Evolutionary conservation across 2,797 vertebrate genomes (phyloP).

Genomic region (Bovichtus variegatus): DNA sequence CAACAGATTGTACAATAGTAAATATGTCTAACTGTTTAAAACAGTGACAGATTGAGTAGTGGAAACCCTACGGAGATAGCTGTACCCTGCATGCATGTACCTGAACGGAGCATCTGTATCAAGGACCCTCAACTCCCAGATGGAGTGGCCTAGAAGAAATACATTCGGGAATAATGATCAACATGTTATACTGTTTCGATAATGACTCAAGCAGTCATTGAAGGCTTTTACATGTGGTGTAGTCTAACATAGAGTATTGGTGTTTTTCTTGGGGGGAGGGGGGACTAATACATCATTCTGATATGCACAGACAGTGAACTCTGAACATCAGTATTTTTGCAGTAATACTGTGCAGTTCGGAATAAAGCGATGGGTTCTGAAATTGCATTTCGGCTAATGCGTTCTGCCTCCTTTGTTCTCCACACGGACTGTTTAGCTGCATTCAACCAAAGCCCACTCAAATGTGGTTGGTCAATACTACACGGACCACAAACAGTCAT

Average conservation of each 20-base stretch:
- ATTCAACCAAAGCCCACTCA: too few species aligned
- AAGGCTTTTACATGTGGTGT: not conserved
- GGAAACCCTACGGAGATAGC: not conserved
- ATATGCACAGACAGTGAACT: too few species aligned
- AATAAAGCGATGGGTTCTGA: too few species aligned
- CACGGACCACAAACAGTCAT: too few species aligned
- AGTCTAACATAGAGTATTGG: not conserved
- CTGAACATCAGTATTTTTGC: too few species aligned
- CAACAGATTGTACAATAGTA: constrained; percentile 17
- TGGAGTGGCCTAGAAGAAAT: not conserved
- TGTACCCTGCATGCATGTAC: not conserved
- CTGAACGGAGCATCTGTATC: constrained; percentile 1
- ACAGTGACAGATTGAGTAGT: not conserved
- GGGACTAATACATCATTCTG: too few species aligned
- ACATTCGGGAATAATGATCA: not conserved
- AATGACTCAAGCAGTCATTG: not conserved
- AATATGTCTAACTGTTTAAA: not conserved
- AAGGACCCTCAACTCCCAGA: not conserved
- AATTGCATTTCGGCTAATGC: too few species aligned
- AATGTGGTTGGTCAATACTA: too few species aligned
- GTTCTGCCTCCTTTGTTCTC: too few species aligned
- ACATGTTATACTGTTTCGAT: not conserved
- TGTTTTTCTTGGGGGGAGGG: not conserved
- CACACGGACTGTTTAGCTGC: too few species aligned
- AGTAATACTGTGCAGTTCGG: too few species aligned